A percentile compares a stretch with the other conserved stretches of the same genome.
These are phyloP conservation scores for Cuniculus paca DNA, from an alignment of 2,797 vertebrate species.

Conservation along the genomic window DNA sequence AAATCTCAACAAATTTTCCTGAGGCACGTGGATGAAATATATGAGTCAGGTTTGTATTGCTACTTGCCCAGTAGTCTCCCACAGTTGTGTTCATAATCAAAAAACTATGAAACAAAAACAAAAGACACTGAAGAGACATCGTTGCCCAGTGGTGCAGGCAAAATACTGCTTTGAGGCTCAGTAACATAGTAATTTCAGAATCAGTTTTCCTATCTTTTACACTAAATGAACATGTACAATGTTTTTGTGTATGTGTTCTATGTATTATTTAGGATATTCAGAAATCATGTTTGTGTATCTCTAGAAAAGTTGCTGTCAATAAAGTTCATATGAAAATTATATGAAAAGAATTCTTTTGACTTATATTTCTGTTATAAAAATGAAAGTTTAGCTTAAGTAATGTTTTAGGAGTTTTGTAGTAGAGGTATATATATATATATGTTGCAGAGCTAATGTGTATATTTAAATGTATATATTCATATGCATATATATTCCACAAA, in stretches of 20 bases:
- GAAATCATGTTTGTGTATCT: conserved; percentile 1
- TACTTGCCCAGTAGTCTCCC: not conserved
- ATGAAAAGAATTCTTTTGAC: not conserved
- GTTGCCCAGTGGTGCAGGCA: not conserved
- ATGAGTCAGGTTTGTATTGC: not conserved
- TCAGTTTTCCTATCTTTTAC: conserved; percentile 1
- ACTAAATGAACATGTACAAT: not conserved
- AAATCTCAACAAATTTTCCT: not conserved
- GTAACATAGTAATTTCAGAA: not conserved
- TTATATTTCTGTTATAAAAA: conserved; percentile 43
- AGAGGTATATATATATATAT: not conserved
- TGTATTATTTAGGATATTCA: not conserved
- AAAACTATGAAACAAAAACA: not conserved
- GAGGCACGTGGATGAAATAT: not conserved
- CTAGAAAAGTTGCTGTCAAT: not conserved
- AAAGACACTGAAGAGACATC: not conserved
- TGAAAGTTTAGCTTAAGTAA: conserved; percentile 17
- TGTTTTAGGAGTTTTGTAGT: not conserved
- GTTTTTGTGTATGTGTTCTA: not conserved
- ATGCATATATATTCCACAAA: not conserved
- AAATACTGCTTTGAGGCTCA: not conserved
- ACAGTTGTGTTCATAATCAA: not conserved
- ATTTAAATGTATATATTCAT: conserved; percentile 1
- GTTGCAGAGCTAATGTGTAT: not conserved
- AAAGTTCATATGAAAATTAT: not conserved